A percentile compares a stretch with the other conserved stretches of the same genome.
These are phyloP conservation scores for Tadarida brasiliensis DNA, from an alignment of 2,797 vertebrate species.

Conservation along the genomic window DNA sequence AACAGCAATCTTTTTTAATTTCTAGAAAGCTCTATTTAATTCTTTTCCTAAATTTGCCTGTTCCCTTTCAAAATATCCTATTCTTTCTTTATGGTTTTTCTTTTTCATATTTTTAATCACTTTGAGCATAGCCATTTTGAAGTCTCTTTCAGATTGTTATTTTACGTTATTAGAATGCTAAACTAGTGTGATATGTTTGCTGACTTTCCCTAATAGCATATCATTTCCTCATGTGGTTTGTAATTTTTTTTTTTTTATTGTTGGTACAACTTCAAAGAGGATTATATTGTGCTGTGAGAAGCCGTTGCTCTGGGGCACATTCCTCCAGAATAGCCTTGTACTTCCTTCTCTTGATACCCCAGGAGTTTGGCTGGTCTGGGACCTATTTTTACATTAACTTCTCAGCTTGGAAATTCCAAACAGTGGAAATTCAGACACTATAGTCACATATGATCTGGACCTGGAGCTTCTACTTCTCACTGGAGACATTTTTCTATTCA, in stretches of 20 bases:
- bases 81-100: not conserved
- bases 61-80: slow-evolving; percentile 55
- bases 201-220: slow-evolving; percentile 38
- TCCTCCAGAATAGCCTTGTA: not conserved
- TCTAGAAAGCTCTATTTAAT: not conserved
- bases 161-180: slow-evolving; percentile 25
- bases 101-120: not conserved
- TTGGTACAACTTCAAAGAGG: slow-evolving; percentile 60
- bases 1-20: slow-evolving; percentile 2
- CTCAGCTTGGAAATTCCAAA: slow-evolving; percentile 41
- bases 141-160: not conserved
- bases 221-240: slow-evolving; percentile 47
- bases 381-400: slow-evolving; percentile 69
- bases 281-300: slow-evolving; percentile 58
- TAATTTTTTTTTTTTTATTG: slow-evolving; percentile 53
- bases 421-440: slow-evolving; percentile 38
- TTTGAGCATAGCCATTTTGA: slow-evolving; percentile 34
- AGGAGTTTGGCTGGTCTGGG: slow-evolving; percentile 51
- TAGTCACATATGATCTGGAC: slow-evolving; percentile 43
- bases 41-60: not conserved
- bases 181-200: slow-evolving; percentile 33
- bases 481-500: slow-evolving; percentile 27
- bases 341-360: slow-evolving; percentile 46
- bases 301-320: slow-evolving; percentile 18
- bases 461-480: slow-evolving; percentile 16